Evolutionary conservation across 2,797 vertebrate species (phyloP).

Genomic region (Silurus aristotelis): DNA sequence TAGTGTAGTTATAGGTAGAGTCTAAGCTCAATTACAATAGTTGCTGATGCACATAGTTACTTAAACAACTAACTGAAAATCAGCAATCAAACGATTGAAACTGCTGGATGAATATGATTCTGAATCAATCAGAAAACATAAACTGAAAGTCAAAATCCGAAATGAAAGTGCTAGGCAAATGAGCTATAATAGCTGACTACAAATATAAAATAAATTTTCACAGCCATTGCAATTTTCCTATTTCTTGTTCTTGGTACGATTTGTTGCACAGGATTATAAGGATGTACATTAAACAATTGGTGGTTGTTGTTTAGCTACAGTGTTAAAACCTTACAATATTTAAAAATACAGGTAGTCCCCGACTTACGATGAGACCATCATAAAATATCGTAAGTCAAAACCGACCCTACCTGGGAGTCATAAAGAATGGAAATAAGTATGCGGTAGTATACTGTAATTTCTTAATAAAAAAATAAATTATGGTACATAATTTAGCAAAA

Average conservation of each 20-base stretch:
- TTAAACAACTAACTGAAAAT: not conserved
- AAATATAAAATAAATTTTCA: too few species aligned
- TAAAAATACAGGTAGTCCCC: not conserved
- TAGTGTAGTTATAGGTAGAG: not conserved
- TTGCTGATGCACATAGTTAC: not conserved
- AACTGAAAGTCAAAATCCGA: not conserved
- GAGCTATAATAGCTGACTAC: not conserved
- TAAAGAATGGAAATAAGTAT: too few species aligned
- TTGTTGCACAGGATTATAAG: not conserved
- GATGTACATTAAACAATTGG: too few species aligned
- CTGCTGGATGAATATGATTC: not conserved
- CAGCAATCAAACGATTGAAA: not conserved
- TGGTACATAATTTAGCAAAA: too few species aligned
- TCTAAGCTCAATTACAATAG: not conserved
- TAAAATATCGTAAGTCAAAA: too few species aligned
- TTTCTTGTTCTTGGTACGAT: too few species aligned
- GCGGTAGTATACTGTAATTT: too few species aligned
- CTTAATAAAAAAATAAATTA: too few species aligned
- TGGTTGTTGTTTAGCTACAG: not conserved
- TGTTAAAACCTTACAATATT: not conserved
- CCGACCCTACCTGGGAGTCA: too few species aligned
- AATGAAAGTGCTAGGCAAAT: not conserved
- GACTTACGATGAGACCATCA: too few species aligned
- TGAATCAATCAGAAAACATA: not conserved
- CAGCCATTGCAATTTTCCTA: too few species aligned